Evolutionary conservation across 2,888 invertebrate species (phyloP), one percentile per base, ranked within the genome.

Genomic region (Fragum sueziense): DNA sequence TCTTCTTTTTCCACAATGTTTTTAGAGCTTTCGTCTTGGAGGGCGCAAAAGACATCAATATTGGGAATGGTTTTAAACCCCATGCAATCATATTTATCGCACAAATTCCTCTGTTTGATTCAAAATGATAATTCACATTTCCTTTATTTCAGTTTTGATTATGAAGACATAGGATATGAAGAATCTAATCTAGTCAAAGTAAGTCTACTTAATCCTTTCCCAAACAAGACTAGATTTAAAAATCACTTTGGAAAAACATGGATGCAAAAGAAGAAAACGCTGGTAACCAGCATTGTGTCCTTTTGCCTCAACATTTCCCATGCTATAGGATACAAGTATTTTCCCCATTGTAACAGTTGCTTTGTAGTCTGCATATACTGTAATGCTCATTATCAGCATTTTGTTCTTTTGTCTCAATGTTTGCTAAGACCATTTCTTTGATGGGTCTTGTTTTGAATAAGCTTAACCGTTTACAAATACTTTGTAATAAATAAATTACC

Each of bases 141-240:
- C 9, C 29, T 54, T 31, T 29, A 3, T 87, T 89, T 67, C 88
- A 93, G 93, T 85, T 93, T 93, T 90, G 93, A 93, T 84, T 93
- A 93, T 89, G 93, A 93, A 84, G 93, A 93, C 81, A 75, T 86
- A 89, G 98, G 97, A 1, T 99, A 96, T 93, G 95, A 96, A 85
- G 90, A 91, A 92, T 82, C 98, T 80, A 94, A 96, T 78, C 94
- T 99, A 88, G 96, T 96, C 0, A 97, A 97, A 93, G 96, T 97
- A 93, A 94, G 79, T 74, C 54, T 57, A n/a, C n/a, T n/a, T n/a
- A n/a, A n/a, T n/a, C n/a, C n/a, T n/a, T n/a, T n/a, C n/a, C n/a
- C n/a, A n/a, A n/a, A n/a, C n/a, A n/a, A n/a, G n/a, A n/a, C n/a
- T n/a, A n/a, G n/a, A n/a, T n/a, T n/a, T n/a, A n/a, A n/a, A n/a